These are phyloP conservation scores for Penelope pileata DNA, from an alignment of 2,113 vertebrate genomes.

Conservation along the genomic window DNA sequence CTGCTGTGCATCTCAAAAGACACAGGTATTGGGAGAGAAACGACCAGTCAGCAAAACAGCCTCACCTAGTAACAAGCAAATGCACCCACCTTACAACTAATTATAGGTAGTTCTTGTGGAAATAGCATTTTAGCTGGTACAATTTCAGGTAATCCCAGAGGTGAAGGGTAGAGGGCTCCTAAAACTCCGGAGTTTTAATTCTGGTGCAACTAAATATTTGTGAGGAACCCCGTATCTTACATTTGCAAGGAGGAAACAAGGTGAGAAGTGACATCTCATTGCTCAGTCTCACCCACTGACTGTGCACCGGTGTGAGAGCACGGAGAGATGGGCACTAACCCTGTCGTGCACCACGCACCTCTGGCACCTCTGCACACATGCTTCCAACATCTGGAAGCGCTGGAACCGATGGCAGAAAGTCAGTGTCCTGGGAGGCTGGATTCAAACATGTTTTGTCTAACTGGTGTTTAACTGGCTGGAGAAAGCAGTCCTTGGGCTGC, in stretches of 20 bases:
- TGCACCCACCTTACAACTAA: background rate
- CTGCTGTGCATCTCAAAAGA: background rate
- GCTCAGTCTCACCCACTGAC: background rate
- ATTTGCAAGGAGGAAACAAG: background rate
- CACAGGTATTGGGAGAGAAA: background rate
- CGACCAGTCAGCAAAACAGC: background rate
- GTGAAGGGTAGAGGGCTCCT: background rate
- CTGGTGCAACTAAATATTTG: background rate
- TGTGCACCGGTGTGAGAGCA: background rate
- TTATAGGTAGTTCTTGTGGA: background rate
- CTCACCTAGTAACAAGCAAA: background rate
- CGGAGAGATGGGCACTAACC: background rate
- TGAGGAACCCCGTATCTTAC: background rate
- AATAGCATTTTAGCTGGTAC: background rate
- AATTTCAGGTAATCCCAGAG: background rate
- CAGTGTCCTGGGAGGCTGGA: background rate
- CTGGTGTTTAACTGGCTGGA: background rate
- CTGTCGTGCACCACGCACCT: background rate
- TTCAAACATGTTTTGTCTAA: background rate
- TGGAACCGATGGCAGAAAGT: background rate
- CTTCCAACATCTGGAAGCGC: background rate
- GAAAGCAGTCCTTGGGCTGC: background rate
- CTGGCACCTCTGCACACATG: background rate
- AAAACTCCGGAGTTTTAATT: background rate
- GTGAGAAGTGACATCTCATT: background rate